Conservation (phyloP, 2,888 invertebrate genomes). For the Chrysolina americana region DNA sequence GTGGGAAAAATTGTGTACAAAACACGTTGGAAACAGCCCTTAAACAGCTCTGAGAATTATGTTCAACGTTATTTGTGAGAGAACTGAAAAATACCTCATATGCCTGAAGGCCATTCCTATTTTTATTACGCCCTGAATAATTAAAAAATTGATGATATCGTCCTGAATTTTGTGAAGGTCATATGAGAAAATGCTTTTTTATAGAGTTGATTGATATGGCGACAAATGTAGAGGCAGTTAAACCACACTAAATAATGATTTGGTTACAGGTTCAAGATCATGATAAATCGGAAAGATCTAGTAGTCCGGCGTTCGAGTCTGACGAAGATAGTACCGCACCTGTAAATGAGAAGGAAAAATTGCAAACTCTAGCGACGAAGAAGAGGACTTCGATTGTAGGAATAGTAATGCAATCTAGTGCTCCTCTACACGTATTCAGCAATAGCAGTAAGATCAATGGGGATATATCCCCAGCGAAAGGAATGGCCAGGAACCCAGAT, state of each 20-base stretch:
- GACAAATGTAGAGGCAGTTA: no score
- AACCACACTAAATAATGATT: background rate
- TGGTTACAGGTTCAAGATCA: constrained; percentile 33
- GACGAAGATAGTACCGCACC: constrained; percentile 85
- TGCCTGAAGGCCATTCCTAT: no score
- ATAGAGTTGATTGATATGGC: no score
- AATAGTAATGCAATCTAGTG: constrained; percentile 79
- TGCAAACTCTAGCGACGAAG: constrained; percentile 66
- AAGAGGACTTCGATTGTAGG: constrained; percentile 80
- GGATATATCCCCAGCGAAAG: constrained; percentile 58
- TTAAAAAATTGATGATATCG: no score
- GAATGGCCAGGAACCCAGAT: constrained; percentile 10
- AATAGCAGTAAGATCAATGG: constrained; percentile 71
- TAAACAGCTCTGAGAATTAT: no score
- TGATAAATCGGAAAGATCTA: constrained; percentile 87
- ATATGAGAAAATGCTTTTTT: no score
- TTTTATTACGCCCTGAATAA: no score
- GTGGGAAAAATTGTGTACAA: no score
- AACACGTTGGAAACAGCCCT: no score
- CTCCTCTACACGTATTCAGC: constrained; percentile 67
- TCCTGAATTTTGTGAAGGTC: no score
- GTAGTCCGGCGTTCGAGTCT: constrained; percentile 94
- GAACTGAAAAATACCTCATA: no score
- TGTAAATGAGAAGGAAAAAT: constrained; percentile 38
- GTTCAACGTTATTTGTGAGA: no score